A percentile compares a stretch with the other conserved stretches of the same genome.
phyloP scores from a whole-genome alignment of 2,113 vertebrate species.

The Catharus fuscescens region DNA sequence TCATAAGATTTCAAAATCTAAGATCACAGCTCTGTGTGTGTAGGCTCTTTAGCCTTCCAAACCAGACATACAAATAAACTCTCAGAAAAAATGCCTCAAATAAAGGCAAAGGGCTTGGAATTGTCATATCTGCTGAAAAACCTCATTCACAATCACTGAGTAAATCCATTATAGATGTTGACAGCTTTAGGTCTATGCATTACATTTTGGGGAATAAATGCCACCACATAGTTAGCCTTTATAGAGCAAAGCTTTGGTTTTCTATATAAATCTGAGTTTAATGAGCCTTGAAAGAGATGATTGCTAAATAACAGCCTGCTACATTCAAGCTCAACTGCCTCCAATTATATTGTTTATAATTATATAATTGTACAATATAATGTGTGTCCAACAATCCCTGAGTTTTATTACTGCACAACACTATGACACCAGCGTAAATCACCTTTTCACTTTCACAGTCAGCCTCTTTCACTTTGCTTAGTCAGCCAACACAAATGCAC shows the following conservation, averaged over 20 bases:
- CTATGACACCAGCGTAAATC: conserved; percentile 37
- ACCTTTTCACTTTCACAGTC: conserved; percentile 59
- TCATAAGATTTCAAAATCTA: background rate
- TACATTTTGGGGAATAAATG: conserved; percentile 48
- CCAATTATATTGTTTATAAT: conserved; percentile 73
- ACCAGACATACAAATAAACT: background rate
- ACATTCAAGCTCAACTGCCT: conserved; percentile 71
- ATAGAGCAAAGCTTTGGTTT: conserved; percentile 63
- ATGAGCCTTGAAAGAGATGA: conserved; percentile 75
- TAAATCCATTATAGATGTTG: conserved; percentile 8
- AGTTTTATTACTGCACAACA: conserved; percentile 48
- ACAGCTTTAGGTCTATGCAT: conserved; percentile 38
- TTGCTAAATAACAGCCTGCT: conserved; percentile 70
- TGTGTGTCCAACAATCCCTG: conserved; percentile 57
- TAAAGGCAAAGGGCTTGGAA: background rate
- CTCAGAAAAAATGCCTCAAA: background rate
- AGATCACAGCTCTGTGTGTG: background rate
- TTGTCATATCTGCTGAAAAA: background rate
- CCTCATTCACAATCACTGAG: background rate
- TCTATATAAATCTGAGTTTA: conserved; percentile 69
- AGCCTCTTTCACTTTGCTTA: conserved; percentile 49
- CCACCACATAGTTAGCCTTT: conserved; percentile 45
- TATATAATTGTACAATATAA: conserved; percentile 66
- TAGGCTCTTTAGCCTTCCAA: background rate
- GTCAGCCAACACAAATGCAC: conserved; percentile 37